phyloP scores from a whole-genome alignment of 2,113 vertebrate species.

The Rhea americana region DNA sequence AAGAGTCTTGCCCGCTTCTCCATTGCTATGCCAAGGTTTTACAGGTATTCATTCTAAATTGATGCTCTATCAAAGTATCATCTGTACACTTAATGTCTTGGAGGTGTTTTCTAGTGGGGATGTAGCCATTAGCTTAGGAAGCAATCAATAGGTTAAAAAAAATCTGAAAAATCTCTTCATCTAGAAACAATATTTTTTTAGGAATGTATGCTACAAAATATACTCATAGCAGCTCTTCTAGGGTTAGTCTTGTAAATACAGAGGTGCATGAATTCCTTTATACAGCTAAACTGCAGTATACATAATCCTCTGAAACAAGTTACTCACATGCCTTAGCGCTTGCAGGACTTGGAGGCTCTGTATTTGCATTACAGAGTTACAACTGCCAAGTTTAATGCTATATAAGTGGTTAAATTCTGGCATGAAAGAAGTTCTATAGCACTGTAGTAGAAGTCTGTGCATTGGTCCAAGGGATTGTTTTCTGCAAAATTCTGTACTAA shows the following conservation, averaged over 20 bases:
- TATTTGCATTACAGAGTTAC: not conserved
- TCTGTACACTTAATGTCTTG: not conserved
- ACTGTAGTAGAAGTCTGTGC: not conserved
- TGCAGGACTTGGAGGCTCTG: rapidly evolving
- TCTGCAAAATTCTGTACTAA: constrained; percentile 28
- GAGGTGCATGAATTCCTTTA: not conserved
- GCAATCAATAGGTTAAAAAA: not conserved
- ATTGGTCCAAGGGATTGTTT: constrained; percentile 29
- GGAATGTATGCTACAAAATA: not conserved
- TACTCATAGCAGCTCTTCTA: not conserved
- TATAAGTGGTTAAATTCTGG: not conserved
- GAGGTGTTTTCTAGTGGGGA: not conserved
- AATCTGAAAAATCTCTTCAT: not conserved
- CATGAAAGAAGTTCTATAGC: not conserved
- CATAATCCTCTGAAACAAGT: not conserved
- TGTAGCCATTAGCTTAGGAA: not conserved
- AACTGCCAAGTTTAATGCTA: not conserved
- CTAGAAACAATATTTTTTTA: not conserved
- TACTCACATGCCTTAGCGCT: rapidly evolving
- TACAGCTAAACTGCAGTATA: not conserved
- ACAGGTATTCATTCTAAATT: not conserved
- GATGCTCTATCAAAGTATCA: not conserved
- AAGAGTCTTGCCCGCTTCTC: not conserved
- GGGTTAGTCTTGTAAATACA: not conserved
- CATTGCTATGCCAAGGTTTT: not conserved